Percentiles rank a stretch among this genome's conserved stretches.
Conservation (phyloP, 1,140 invertebrate species). For the Pomacea maculata region DNA sequence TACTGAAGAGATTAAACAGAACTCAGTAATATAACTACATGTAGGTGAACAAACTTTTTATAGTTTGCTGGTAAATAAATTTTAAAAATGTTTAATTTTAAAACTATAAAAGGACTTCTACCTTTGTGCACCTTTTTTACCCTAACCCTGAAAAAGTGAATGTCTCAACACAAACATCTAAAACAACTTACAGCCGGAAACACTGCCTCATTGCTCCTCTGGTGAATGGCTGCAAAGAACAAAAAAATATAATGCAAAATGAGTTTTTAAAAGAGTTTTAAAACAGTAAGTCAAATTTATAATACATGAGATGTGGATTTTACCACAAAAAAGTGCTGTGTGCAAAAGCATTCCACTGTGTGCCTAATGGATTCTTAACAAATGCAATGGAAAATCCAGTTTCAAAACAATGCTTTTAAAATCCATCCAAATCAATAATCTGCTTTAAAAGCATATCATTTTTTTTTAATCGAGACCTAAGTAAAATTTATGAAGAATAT, state of each 20-base stretch:
- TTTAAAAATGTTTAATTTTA: too few relatives aligned
- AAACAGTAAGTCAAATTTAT: background rate
- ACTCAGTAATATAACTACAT: background rate
- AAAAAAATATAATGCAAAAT: conserved; percentile 29
- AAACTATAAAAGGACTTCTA: background rate
- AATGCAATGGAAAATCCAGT: background rate
- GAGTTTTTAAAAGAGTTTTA: too few relatives aligned
- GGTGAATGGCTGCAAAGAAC: conserved; percentile 66
- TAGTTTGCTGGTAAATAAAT: background rate
- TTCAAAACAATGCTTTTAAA: background rate
- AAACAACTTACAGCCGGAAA: conserved; percentile 68
- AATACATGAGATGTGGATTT: too few relatives aligned
- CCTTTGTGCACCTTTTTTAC: background rate
- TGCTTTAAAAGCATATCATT: background rate
- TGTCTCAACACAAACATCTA: background rate
- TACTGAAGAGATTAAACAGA: background rate
- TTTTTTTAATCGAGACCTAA: background rate
- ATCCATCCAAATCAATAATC: background rate
- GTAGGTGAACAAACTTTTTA: background rate
- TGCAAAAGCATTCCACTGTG: too few relatives aligned
- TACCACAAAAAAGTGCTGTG: too few relatives aligned
- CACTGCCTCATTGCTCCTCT: conserved; percentile 73
- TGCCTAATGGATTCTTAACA: background rate
- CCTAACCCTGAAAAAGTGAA: background rate
- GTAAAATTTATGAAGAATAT: background rate